Conservation (phyloP, 2,797 vertebrate species). For the Brachyrhaphis roseni region DNA sequence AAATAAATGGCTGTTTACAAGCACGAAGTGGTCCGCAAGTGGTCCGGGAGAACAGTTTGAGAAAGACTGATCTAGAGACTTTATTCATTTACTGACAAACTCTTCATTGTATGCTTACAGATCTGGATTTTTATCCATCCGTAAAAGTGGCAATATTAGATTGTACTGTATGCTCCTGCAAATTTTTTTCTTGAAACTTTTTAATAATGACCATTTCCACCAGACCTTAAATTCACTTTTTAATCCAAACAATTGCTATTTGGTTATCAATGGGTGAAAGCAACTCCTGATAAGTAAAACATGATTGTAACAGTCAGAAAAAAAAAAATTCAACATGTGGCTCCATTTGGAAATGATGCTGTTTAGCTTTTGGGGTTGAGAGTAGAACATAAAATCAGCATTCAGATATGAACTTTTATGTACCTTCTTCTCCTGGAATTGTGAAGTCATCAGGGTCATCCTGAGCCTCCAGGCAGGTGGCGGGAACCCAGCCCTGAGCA, state of each 20-base stretch:
- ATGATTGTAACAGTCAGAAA: not conserved
- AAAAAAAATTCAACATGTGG: not conserved
- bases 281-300: not conserved
- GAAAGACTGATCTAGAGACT: not conserved
- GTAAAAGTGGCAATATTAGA: not conserved
- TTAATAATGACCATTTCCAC: not conserved
- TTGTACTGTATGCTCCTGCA: not conserved
- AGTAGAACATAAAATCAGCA: not conserved
- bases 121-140: not conserved
- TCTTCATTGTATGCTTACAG: not conserved
- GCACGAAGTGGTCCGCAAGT: too few species aligned
- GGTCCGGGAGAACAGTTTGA: too few species aligned
- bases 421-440: conserved; percentile 94
- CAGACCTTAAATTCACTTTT: not conserved
- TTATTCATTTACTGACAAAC: conserved; percentile 1
- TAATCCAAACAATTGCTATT: not conserved
- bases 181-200: not conserved
- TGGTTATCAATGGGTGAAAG: not conserved
- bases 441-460: conserved; percentile 94
- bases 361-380: not conserved
- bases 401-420: not conserved
- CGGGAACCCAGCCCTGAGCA: conserved; percentile 98
- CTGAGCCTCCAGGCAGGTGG: conserved; percentile 95
- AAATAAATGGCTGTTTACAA: too few species aligned
- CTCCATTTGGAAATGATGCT: not conserved